Evolutionary conservation across 2,888 invertebrate genomes (phyloP), one percentile per base, ranked within the genome.

Genomic region (Campoletis raptor): DNA sequence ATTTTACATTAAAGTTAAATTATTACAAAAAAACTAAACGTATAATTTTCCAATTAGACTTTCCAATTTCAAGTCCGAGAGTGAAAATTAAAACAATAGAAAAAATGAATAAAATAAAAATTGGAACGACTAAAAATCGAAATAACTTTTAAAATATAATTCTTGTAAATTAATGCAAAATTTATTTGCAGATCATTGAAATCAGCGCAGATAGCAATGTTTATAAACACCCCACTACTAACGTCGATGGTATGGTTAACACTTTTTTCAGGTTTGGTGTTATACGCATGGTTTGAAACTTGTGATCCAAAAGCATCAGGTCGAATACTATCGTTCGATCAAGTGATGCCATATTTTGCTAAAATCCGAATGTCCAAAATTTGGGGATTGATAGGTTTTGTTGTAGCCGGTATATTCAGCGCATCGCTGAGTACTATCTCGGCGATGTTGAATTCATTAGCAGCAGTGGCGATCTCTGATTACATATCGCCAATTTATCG

Each of bases 391-490:
- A 88, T 92, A 3, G 94, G 94, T 0, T 89, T 94, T 18, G 94
- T 94, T 86, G 90, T 94, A n/a, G 91, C 94, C 3, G 96, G 98
- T 0, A 97, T 99, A 82, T 98, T 99, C 94, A 98, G 98, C 90
- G 99, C 98, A 0, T 97, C 98, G 0, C 95, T 99, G 5, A 98
- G 98, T 69, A 98, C 98, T 0, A 97, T 99, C 76, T 99, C 99
- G 0, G 98, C 99, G 0, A 97, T 98, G 30, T 96, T 99, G 85
- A 99, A 98, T 92, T 98, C 98, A 0, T 95, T 99, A 52, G 97
- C 99, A 0, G 98, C 99, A 0, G 97, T 99, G 12, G 97, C 98
- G 0, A 95, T 99, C 36, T 97, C 98, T 91, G 99, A 99, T 94
- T 98, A 98, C 90, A 95, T 98, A 3, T 96, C 96, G 91, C 94